phyloP scores from a whole-genome alignment of 2,888 invertebrate species.

The Drosophila macrospina region DNA sequence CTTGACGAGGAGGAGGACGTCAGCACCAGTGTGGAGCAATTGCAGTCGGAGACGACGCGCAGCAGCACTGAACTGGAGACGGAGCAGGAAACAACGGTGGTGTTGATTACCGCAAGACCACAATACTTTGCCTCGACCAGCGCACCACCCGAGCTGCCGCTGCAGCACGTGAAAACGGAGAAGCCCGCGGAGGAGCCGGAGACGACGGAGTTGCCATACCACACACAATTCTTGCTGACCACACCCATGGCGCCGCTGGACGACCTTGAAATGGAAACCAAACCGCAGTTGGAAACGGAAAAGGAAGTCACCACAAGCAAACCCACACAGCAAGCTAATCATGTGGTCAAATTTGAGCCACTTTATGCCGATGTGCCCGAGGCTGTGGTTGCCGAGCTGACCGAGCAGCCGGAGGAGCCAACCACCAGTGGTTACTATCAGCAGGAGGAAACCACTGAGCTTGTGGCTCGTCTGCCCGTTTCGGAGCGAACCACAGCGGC shows the following conservation, averaged over 20 bases:
- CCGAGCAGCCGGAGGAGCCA: constrained; percentile 33
- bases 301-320: constrained; percentile 25
- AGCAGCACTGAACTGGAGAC: constrained; percentile 50
- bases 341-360: constrained; percentile 75
- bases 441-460: constrained; percentile 38
- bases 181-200: constrained; percentile 48
- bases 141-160: constrained; percentile 21
- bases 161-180: constrained; percentile 28
- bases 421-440: constrained; percentile 29
- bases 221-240: constrained; percentile 62
- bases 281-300: constrained; percentile 5
- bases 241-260: constrained; percentile 60
- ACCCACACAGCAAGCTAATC: constrained; percentile 41
- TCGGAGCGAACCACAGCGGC: constrained; percentile 50
- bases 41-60: constrained; percentile 38
- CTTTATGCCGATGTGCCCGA: constrained; percentile 78
- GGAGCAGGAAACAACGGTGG: constrained; percentile 60
- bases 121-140: constrained; percentile 55
- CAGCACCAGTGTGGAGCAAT: constrained; percentile 32
- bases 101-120: constrained; percentile 70
- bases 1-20: constrained; percentile 60
- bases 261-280: constrained; percentile 16
- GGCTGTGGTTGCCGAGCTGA: constrained; percentile 69
- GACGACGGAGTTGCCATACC: constrained; percentile 59
- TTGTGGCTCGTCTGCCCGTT: constrained; percentile 60